These are phyloP conservation scores for Lissocephala sabroskyi DNA, from an alignment of 2,888 invertebrate genomes.

Conservation along the genomic window DNA sequence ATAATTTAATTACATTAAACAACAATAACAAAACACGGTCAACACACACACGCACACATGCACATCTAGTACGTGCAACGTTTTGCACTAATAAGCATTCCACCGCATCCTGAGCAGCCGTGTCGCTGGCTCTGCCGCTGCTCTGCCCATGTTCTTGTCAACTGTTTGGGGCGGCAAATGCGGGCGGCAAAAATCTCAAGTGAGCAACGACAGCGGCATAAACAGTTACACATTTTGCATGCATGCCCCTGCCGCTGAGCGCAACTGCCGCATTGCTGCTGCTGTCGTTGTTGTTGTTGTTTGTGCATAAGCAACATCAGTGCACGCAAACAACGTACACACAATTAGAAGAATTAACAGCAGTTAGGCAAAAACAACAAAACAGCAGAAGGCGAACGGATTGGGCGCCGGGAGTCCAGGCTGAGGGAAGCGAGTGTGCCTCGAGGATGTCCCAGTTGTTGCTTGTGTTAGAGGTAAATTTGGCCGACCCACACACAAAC, in stretches of 20 bases:
- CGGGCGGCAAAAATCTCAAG: slow-evolving; percentile 37
- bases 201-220: slow-evolving; percentile 34
- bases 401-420: slow-evolving; percentile 12
- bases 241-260: slow-evolving; percentile 21
- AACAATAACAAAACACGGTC: slow-evolving; percentile 49
- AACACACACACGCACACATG: background rate
- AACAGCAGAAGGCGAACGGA: slow-evolving; percentile 25
- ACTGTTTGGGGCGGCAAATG: slow-evolving; percentile 23
- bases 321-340: slow-evolving; percentile 62
- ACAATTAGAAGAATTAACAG: slow-evolving; percentile 64
- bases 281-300: slow-evolving; percentile 10
- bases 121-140: background rate
- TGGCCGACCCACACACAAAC: slow-evolving; percentile 7
- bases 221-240: slow-evolving; percentile 57
- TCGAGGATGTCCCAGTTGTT: slow-evolving; percentile 17
- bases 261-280: background rate
- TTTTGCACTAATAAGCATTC: slow-evolving; percentile 53
- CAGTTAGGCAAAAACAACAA: slow-evolving; percentile 44
- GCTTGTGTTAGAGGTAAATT: too few species aligned
- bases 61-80: slow-evolving; percentile 39
- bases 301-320: slow-evolving; percentile 60
- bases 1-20: slow-evolving; percentile 62
- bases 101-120: background rate
- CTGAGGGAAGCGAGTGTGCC: background rate
- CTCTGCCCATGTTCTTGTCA: slow-evolving; percentile 37